phyloP scores from a whole-genome alignment of 2,888 invertebrate species.

The Linnaemya tessellans region DNA sequence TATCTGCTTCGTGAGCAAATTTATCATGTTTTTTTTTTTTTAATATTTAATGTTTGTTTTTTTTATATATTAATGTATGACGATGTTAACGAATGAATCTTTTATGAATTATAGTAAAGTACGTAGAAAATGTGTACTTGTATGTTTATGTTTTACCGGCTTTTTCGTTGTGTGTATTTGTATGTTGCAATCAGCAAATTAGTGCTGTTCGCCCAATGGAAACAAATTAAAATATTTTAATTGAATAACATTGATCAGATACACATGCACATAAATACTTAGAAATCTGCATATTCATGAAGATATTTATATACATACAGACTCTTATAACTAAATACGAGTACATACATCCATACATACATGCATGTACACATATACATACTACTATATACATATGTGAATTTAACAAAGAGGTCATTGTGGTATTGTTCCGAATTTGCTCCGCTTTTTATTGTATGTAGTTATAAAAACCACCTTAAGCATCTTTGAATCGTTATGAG shows the following conservation, averaged over 20 bases:
- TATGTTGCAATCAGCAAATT: slow-evolving; percentile 34
- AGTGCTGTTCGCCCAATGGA: slow-evolving; percentile 27
- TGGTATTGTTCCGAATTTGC: not conserved
- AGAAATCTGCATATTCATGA: too few relatives aligned
- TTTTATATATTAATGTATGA: slow-evolving; percentile 28
- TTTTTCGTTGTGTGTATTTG: slow-evolving; percentile 19
- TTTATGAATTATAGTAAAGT: slow-evolving; percentile 39
- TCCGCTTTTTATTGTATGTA: not conserved
- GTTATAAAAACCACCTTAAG: too few relatives aligned
- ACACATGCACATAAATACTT: not conserved
- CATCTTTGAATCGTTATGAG: too few relatives aligned
- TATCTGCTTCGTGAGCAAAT: slow-evolving; percentile 58
- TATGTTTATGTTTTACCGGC: slow-evolving; percentile 65
- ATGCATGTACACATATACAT: not conserved
- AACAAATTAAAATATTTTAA: slow-evolving; percentile 49
- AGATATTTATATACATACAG: too few relatives aligned
- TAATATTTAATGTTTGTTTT: not conserved
- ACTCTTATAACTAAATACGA: too few relatives aligned
- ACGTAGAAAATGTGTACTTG: slow-evolving; percentile 36
- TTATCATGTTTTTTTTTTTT: slow-evolving; percentile 29
- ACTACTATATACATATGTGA: not conserved
- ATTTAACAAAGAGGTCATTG: not conserved
- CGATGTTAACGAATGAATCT: slow-evolving; percentile 31
- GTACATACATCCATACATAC: not conserved
- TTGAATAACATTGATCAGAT: slow-evolving; percentile 19